Evolutionary conservation across 2,113 vertebrate species (phyloP).

Genomic region (Aptenodytes patagonicus): DNA sequence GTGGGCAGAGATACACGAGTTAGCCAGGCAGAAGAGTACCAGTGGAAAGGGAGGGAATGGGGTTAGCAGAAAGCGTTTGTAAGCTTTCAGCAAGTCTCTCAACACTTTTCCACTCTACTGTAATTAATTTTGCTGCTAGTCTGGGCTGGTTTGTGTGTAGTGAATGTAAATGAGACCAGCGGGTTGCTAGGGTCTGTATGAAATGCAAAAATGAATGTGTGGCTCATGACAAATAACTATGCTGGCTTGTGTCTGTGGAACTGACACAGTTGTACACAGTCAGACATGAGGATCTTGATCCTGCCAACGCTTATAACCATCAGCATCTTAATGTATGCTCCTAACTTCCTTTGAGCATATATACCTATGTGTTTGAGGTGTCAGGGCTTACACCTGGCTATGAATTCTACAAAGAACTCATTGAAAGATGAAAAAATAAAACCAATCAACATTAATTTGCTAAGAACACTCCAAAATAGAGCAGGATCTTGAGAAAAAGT

Average conservation of each 20-base stretch:
- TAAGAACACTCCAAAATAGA: neutral
- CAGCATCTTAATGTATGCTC: neutral
- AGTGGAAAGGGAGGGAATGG: neutral
- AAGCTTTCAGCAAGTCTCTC: neutral
- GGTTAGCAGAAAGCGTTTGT: neutral
- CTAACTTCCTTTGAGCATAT: neutral
- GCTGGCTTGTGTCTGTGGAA: neutral
- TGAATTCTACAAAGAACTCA: neutral
- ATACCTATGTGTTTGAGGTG: neutral
- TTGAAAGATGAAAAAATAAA: neutral
- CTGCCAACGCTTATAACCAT: rapidly evolving
- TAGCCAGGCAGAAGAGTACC: neutral
- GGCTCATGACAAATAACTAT: neutral
- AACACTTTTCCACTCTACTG: neutral
- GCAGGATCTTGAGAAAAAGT: neutral
- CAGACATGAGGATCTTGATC: neutral
- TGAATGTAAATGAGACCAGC: neutral
- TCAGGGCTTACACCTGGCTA: neutral
- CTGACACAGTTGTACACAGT: neutral
- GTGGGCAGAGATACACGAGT: neutral
- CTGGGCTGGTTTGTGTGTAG: neutral
- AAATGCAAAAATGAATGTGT: neutral
- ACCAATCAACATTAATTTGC: neutral
- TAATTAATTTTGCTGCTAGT: neutral
- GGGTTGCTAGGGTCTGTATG: neutral